Evolutionary conservation across 2,113 vertebrate species (phyloP), one percentile per base, ranked within the genome.

Genomic region (Chamaea fasciata): DNA sequence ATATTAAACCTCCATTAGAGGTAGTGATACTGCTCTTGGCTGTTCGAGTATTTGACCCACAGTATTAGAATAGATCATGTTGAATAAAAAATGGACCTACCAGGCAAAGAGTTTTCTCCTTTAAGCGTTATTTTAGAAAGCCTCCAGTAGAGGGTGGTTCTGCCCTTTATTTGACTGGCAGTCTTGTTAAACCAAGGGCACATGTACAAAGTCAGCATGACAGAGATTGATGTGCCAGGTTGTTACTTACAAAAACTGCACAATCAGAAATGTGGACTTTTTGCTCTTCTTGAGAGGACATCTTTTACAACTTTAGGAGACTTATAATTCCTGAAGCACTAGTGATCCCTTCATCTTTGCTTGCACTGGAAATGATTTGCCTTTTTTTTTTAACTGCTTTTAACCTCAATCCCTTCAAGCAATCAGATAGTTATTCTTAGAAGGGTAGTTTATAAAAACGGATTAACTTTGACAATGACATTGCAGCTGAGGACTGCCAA

Each of bases 351-450:
- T 92, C 75, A 87, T 92, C 83, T 93, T 96, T 89, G 55, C 89
- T 95, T 92, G 74, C 70, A 71, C 67, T 91, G 50, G 63, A 88
- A 94, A 83, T 90, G 35, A 91, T 91, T 95, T 95, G 37, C 57
- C 63, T 57, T 79, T 83, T 77, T 90, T 77, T 89, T 60, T 6
- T 11, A 81, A 91, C 70, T 93, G 88, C 88, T 94, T 96, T 96
- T 97, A 97, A 94, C 93, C 97, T 92, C 85, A 90, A 89, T 91
- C 85, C 94, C 94, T 97, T 90, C 93, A 94, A 97, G 95, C 96
- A 93, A 89, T 95, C 94, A 95, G 75, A 87, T 67, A 88, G 85
- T 94, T 95, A 85, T 96, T 94, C 95, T 96, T 96, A 94, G 92
- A 96, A 95, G 90, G 69, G 69, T 88, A 87, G 91, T 96, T 96